phyloP scores from a whole-genome alignment of 2,113 vertebrate genomes.

The Oenanthe oenanthe region DNA sequence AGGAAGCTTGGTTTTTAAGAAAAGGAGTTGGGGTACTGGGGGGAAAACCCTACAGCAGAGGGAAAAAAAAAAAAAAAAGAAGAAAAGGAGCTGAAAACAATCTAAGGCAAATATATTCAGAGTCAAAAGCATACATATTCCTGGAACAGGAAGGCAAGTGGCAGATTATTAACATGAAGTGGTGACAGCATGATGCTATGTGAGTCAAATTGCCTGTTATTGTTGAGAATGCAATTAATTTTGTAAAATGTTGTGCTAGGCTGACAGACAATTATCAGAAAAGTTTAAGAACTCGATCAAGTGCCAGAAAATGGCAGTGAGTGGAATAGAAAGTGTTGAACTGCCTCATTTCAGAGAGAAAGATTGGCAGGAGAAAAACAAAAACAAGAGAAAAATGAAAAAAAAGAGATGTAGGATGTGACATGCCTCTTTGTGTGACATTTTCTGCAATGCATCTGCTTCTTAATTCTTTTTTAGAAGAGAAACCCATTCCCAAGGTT shows the following conservation, averaged over 20 bases:
- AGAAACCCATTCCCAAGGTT: not conserved
- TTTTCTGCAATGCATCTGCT: not conserved
- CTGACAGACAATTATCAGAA: constrained; percentile 1
- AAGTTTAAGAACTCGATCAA: not conserved
- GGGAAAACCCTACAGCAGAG: not conserved
- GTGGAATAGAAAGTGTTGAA: not conserved
- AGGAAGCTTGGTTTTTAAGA: not conserved
- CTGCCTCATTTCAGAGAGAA: not conserved
- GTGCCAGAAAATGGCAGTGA: not conserved
- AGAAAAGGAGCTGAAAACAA: not conserved
- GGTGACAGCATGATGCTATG: not conserved
- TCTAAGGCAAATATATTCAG: not conserved
- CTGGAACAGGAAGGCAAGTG: not conserved
- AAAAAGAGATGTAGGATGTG: not conserved
- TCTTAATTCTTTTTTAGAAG: not conserved
- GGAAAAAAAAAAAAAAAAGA: not conserved
- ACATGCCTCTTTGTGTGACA: not conserved
- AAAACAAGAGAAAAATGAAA: not conserved
- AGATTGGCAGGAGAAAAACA: not conserved
- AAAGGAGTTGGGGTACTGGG: not conserved
- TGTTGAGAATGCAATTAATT: constrained; percentile 5
- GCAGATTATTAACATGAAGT: not conserved
- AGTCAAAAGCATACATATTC: not conserved
- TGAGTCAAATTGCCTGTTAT: not conserved
- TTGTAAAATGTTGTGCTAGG: not conserved